Base-by-base conservation (phyloP, 2,888 invertebrate genomes). In the Epiblema foenella region DNA sequence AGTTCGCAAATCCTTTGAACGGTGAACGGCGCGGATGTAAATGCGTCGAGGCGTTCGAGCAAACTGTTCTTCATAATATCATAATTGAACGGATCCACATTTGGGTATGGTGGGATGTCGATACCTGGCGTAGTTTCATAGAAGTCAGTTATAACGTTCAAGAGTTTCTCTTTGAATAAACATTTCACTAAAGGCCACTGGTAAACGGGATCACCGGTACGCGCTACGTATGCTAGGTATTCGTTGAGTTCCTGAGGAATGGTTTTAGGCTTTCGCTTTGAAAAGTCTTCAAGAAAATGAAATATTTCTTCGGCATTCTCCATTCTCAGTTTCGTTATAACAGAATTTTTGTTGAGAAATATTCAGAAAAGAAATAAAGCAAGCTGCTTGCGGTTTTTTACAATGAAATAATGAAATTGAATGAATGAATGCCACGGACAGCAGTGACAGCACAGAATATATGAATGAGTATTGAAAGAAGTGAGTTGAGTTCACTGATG, bases 1-100 rank as follows among this genome's bases (percentile, higher is more conserved):
- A 99, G 94, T 89, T 99, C 99, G 89, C 99, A 98, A 74, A 99
- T 95, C 77, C 99, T 95, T 89, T 99, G 99, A 76, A 99, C 97
- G 18, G 99, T 99, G 84, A 99, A 99, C 0, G 99, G 99, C 9
- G 99, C 98, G 64, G 98, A 97, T 52, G 95, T 95, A 85, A 98
- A 98, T 0, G 96, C 95, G 81, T 98, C 98, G 10, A 98, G 89
- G 68, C 97, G 95, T 82, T 98, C 97, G 66, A 98, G 86, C 67
- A 98, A 94, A 81, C 96, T 96, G 72, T 95, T 96, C 83, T 97
- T 97, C 97, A 98, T 97, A 37, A 96, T 95, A 79, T 98, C 98
- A 85, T 97, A 98, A 86, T 97, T 97, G 83, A 98, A 98, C 46
- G 97, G 95, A 83, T 98, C 98, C 67, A 98, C 97, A 86, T 98